Evolutionary conservation across 2,888 invertebrate species (phyloP), one percentile per base, ranked within the genome.

Genomic region (Ptychoptera contaminata): DNA sequence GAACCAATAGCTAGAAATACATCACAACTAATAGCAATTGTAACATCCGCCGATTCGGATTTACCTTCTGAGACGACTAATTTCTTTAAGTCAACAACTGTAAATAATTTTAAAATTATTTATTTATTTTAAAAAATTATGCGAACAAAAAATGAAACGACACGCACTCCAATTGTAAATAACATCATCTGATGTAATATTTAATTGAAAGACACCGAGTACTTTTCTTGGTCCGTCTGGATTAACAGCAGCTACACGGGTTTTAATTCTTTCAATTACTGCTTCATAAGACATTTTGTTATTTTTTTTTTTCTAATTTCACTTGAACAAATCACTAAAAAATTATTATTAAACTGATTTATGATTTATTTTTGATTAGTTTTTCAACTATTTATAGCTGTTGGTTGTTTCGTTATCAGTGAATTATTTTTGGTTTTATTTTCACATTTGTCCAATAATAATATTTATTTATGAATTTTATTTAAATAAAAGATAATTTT

Each of bases 211-310:
- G 14, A 47, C 45, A 36, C 45, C 47, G 12, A 43, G 41, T n/a
- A 45, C 41, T 45, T 45, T 45, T 7, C 47, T 40, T 30, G 47
- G 47, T 23, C 45, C 47, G 38, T 37, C 36, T 36, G 47, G 45
- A 38, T 47, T 45, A 16, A 47, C 43, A 12, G 38, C 43, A 12
- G 43, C 47, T 29, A 47, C 37, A 32, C 47, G 47, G 11, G 40
- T 35, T 36, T 45, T 45, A 16, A 47, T 47, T 45, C 43, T 47
- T 37, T 47, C 43, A 12, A 47, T 45, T 37, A 47, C 42, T 43
- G 37, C 38, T 31, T 45, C 47, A 14, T 37, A 45, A 31, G 42
- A 43, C 43, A 46, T 46, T 42, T 35, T 42, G 8, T n/a, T 1
- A 15, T 15, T 31, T 11, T 23, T 34, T 35, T 35, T n/a, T 7